Evolutionary conservation across 2,113 vertebrate species (phyloP).

Genomic region (Irena cyanogastra): DNA sequence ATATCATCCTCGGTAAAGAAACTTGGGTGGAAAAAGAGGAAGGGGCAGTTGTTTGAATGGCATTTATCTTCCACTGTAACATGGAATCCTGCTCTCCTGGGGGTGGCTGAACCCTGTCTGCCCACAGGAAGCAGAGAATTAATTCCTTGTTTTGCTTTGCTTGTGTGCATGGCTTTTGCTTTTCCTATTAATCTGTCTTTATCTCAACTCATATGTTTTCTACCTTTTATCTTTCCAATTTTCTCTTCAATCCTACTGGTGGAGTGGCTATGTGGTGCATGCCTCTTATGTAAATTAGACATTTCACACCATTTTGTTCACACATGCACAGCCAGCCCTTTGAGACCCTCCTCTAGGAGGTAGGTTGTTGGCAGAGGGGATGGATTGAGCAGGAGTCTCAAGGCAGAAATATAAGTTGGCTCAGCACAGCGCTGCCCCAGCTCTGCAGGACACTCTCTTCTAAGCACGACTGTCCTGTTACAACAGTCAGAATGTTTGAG

Average conservation of each 20-base stretch:
- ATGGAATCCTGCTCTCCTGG: not conserved
- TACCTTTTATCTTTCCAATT: not conserved
- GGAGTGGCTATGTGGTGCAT: too few species aligned
- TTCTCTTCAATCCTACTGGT: not conserved
- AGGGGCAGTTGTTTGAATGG: not conserved
- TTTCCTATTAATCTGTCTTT: not conserved
- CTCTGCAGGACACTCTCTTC: not conserved
- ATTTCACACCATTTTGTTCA: not conserved
- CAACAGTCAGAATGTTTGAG: not conserved
- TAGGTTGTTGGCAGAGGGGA: not conserved
- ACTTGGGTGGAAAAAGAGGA: not conserved
- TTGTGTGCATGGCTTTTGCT: not conserved
- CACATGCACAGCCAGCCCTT: not conserved
- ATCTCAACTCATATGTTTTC: not conserved
- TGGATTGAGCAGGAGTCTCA: not conserved
- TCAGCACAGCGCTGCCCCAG: fast-evolving
- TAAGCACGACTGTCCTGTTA: not conserved
- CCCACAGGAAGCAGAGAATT: not conserved
- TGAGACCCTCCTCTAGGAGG: not conserved
- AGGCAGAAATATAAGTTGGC: not conserved
- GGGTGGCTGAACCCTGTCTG: not conserved
- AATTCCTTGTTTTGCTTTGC: not conserved
- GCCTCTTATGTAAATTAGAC: not conserved
- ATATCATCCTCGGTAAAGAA: too few species aligned
- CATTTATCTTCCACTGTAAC: not conserved